phyloP scores from a whole-genome alignment of 1,140 invertebrate genomes.

The Zaprionus nigranus region DNA sequence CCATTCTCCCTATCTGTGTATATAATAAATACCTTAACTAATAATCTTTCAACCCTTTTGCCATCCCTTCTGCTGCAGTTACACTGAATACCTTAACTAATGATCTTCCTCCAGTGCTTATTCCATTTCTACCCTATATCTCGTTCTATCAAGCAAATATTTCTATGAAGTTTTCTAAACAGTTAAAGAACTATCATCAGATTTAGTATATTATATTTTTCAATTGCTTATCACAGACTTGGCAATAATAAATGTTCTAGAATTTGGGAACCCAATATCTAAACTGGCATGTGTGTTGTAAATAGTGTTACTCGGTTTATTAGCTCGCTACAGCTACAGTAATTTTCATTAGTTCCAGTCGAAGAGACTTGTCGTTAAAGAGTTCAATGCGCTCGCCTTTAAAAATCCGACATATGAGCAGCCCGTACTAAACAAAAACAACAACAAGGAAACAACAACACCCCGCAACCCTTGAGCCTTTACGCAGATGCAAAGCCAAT shows the following conservation, averaged over 20 bases:
- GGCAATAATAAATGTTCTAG: background rate
- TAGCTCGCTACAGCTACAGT: slow-evolving; percentile 21
- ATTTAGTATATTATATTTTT: background rate
- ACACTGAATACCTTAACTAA: background rate
- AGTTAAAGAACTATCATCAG: background rate
- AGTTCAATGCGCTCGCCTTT: slow-evolving; percentile 37
- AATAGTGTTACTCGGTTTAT: slow-evolving; percentile 29
- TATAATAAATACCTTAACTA: background rate
- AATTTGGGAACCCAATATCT: background rate
- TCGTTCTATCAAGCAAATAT: background rate
- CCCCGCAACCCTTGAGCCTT: slow-evolving; percentile 6
- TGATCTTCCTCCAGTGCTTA: background rate
- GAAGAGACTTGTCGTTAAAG: slow-evolving; percentile 34
- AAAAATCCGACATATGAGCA: slow-evolving; percentile 40
- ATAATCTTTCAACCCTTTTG: background rate
- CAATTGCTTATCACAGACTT: background rate
- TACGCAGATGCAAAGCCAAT: slow-evolving; percentile 42
- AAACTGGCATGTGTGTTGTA: slow-evolving; percentile 13
- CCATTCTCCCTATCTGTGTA: background rate
- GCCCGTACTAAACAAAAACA: slow-evolving; percentile 10
- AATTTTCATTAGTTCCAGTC: slow-evolving; percentile 53
- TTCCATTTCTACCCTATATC: background rate
- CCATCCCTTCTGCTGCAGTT: background rate
- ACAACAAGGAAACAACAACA: background rate
- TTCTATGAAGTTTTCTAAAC: background rate